Percentiles rank a stretch among this genome's conserved stretches.
These are phyloP conservation scores for Slavum lentiscoides DNA, from an alignment of 2,888 invertebrate genomes.

Conservation along the genomic window DNA sequence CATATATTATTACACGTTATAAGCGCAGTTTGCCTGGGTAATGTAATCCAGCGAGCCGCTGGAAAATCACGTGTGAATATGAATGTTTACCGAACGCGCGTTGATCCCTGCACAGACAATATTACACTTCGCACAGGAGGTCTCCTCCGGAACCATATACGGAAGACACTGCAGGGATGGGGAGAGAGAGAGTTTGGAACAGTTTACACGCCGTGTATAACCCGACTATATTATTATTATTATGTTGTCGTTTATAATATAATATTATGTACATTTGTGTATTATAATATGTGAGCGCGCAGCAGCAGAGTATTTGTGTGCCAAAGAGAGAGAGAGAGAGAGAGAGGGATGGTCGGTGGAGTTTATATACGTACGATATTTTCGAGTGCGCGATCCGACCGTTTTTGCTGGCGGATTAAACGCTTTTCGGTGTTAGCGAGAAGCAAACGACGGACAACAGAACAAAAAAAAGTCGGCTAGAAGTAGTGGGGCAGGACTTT, in stretches of 20 bases:
- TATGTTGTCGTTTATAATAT: no score
- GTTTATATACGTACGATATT: constrained; percentile 1
- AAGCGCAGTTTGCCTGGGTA: neutral
- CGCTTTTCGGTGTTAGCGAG: constrained; percentile 1
- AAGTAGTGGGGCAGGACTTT: no score
- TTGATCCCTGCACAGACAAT: constrained; percentile 39
- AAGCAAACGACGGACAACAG: no score
- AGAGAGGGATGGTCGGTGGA: no score
- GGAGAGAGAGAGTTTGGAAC: neutral
- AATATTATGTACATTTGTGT: neutral
- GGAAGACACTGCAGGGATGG: no score
- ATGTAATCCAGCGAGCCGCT: constrained; percentile 30
- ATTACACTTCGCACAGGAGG: neutral
- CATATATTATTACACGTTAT: no score
- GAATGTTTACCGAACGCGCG: constrained; percentile 41
- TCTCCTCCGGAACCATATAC: constrained; percentile 22
- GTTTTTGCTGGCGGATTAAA: constrained; percentile 17
- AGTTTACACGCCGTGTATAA: neutral
- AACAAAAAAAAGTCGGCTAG: no score
- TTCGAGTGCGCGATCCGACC: no score
- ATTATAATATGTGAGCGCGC: neutral
- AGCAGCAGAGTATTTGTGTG: neutral
- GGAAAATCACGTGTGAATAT: constrained; percentile 46
- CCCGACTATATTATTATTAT: neutral
- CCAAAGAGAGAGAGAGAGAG: neutral